These are phyloP conservation scores for Platycnemis pennipes DNA, from an alignment of 2,888 invertebrate genomes.

Conservation along the genomic window DNA sequence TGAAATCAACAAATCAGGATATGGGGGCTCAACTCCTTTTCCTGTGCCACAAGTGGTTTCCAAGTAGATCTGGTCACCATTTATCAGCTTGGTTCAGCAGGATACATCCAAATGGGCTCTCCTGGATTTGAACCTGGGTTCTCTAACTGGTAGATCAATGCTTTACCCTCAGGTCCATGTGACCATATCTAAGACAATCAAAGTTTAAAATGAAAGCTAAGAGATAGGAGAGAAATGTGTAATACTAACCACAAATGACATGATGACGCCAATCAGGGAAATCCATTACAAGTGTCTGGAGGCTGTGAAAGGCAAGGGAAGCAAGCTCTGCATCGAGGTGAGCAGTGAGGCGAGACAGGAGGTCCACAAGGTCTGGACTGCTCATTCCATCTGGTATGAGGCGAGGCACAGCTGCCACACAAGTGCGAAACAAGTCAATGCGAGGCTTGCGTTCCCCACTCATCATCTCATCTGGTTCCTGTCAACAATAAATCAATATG, in stretches of 20 bases:
- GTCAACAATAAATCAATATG: conserved; percentile 58
- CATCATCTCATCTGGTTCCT: conserved; percentile 93
- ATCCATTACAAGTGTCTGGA: conserved; percentile 97
- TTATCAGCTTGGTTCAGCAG: too few relatives aligned
- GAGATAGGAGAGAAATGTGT: background rate
- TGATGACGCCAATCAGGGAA: conserved; percentile 99
- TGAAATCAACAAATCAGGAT: too few relatives aligned
- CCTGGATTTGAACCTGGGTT: too few relatives aligned
- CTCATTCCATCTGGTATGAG: conserved; percentile 99
- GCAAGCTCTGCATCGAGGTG: conserved; percentile 99
- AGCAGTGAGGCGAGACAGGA: conserved; percentile 95
- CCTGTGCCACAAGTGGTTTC: too few relatives aligned
- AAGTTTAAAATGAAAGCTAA: too few relatives aligned
- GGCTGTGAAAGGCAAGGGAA: conserved; percentile 94
- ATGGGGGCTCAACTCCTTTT: too few relatives aligned
- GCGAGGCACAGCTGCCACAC: conserved; percentile 98
- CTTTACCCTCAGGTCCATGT: too few relatives aligned
- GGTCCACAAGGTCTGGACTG: conserved; percentile 94
- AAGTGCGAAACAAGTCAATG: conserved; percentile 98
- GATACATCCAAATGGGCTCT: too few relatives aligned
- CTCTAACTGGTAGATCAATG: too few relatives aligned
- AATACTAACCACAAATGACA: conserved; percentile 84
- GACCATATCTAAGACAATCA: too few relatives aligned
- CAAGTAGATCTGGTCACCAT: too few relatives aligned
- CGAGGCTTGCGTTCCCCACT: conserved; percentile 98